These are phyloP conservation scores for Rhagologus leucostigma DNA, from an alignment of 2,113 vertebrate species.

Conservation along the genomic window DNA sequence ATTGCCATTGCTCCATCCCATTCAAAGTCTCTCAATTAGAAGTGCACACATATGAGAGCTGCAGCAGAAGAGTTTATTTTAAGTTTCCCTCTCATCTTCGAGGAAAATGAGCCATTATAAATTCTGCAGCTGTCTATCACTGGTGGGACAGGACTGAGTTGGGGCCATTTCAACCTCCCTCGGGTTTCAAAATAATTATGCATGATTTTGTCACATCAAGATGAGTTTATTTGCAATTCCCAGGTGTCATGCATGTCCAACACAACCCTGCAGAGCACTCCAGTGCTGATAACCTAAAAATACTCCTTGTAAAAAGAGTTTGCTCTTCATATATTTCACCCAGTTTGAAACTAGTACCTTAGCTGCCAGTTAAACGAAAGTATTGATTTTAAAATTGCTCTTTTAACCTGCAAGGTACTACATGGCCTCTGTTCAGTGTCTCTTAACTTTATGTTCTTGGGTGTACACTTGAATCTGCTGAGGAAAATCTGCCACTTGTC, in stretches of 20 bases:
- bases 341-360: constrained; percentile 10
- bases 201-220: constrained; percentile 52
- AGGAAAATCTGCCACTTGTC: constrained; percentile 47
- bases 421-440: constrained; percentile 29
- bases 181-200: constrained; percentile 55
- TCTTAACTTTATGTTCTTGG: constrained; percentile 50
- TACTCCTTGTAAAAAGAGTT: background rate
- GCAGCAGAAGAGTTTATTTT: constrained; percentile 20
- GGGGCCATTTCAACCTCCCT: constrained; percentile 39
- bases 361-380: constrained; percentile 53
- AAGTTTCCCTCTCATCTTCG: constrained; percentile 7
- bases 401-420: constrained; percentile 64
- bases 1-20: background rate
- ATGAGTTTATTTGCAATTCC: constrained; percentile 65
- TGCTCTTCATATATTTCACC: constrained; percentile 35
- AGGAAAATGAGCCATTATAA: constrained; percentile 37
- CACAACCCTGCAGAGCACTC: background rate
- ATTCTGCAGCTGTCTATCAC: constrained; percentile 45
- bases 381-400: constrained; percentile 72
- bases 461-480: background rate
- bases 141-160: constrained; percentile 21
- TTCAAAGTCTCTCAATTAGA: background rate
- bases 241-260: background rate
- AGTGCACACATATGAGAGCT: background rate
- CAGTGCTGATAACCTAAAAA: background rate